Evolutionary conservation across 2,797 vertebrate genomes (phyloP).

Genomic region (Betta splendens): DNA sequence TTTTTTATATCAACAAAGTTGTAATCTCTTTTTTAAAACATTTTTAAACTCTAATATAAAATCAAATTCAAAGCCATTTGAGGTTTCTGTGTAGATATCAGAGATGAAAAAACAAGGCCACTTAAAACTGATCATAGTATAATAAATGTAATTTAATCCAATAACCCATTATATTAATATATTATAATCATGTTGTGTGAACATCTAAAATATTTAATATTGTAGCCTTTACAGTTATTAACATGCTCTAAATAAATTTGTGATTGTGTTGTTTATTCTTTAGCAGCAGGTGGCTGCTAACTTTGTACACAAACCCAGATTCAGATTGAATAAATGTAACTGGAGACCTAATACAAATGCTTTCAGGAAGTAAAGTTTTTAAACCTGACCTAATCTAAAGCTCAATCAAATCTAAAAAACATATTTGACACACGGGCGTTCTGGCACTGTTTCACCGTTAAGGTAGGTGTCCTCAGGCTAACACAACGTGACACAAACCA

Average conservation of each 20-base stretch:
- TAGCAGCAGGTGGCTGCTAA: background rate
- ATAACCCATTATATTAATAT: background rate
- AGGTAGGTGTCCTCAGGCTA: constrained; percentile 16
- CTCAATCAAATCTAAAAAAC: constrained; percentile 26
- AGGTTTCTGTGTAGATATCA: too few species aligned
- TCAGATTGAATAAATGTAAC: background rate
- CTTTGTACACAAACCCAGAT: background rate
- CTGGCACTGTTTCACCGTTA: constrained; percentile 14
- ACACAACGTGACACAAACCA: constrained; percentile 36
- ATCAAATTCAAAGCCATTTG: too few species aligned
- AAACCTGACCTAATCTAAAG: constrained; percentile 13
- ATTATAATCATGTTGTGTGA: background rate
- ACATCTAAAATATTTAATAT: too few species aligned
- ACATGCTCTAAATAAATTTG: background rate
- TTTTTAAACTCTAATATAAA: background rate
- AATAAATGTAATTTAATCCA: too few species aligned
- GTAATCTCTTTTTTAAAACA: too few species aligned
- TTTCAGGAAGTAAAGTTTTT: background rate
- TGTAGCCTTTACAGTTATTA: background rate
- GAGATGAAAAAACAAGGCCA: too few species aligned
- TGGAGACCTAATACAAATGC: constrained; percentile 16
- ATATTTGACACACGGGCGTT: constrained; percentile 24
- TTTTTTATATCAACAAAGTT: too few species aligned
- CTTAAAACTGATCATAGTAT: too few species aligned
- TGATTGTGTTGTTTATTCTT: background rate